Percentiles rank a stretch among this genome's conserved stretches.
These are phyloP conservation scores for Drosophila trichaetosa DNA, from an alignment of 2,888 invertebrate genomes.

Conservation along the genomic window DNA sequence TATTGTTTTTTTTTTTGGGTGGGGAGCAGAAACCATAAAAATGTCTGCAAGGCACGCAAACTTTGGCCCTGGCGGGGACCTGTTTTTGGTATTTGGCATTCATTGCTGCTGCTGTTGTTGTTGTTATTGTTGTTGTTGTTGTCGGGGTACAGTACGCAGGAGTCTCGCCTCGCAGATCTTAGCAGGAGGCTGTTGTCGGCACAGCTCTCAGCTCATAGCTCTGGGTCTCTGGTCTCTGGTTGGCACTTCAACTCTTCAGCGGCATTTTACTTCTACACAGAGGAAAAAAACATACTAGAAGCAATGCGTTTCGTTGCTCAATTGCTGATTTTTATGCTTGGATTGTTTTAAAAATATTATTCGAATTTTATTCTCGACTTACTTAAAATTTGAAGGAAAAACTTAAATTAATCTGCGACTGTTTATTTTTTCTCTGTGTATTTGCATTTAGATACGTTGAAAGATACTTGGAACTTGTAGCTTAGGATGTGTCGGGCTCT, in stretches of 20 bases:
- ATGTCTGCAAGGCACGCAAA: slow-evolving; percentile 75
- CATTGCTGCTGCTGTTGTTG: slow-evolving; percentile 9
- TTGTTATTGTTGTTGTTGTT: slow-evolving; percentile 16
- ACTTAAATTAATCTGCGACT: neutral
- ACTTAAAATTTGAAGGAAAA: neutral
- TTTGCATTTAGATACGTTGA: slow-evolving; percentile 76
- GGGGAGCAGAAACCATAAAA: slow-evolving; percentile 53
- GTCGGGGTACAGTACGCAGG: slow-evolving; percentile 71
- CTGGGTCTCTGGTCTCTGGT: slow-evolving; percentile 47
- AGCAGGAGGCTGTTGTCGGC: slow-evolving; percentile 64
- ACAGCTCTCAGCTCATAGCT: slow-evolving; percentile 28
- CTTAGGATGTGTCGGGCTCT: slow-evolving; percentile 35
- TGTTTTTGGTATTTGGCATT: slow-evolving; percentile 58
- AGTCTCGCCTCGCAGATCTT: slow-evolving; percentile 56
- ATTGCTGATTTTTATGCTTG: neutral
- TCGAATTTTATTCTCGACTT: neutral
- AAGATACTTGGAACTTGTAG: slow-evolving; percentile 70
- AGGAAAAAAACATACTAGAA: neutral
- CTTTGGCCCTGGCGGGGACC: slow-evolving; percentile 73
- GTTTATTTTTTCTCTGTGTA: slow-evolving; percentile 18
- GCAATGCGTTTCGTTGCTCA: neutral
- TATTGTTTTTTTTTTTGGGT: slow-evolving; percentile 30
- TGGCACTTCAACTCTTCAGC: slow-evolving; percentile 65
- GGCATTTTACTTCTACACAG: slow-evolving; percentile 22
- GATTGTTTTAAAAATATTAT: neutral